Base-by-base conservation (phyloP, 92 coral and sea anemone species). In the Bergia sp. region DNA sequence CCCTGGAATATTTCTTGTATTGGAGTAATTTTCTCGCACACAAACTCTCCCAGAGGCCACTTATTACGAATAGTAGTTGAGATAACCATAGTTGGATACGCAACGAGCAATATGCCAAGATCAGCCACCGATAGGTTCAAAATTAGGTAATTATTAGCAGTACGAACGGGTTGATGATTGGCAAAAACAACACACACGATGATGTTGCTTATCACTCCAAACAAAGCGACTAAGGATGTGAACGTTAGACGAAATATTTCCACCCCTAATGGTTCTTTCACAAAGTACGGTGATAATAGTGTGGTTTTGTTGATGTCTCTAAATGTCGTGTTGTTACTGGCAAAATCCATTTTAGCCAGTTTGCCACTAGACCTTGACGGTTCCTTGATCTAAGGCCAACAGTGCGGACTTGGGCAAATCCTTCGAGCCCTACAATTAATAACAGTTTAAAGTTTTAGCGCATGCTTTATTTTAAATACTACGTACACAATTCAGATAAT, bases 61-160 rank as follows among this genome's bases (percentile, higher is more conserved):
- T 40, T 15, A 3, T 8, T 40, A 0, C 8, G 18, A 3, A 40
- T 15, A n/a, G 43, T 20, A 11, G n/a, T 42, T 0, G 1, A 5
- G 20, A 76, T 21, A 5, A 42, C 7, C 4, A 76, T 15, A 40
- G 37, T 3, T 76, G 50, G 50, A 53, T 76, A 76, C 7, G 49
- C 6, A 42, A 76, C 18, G 8, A 76, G 80, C 21, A 76, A 23
- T 11, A 76, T 76, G n/a, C 80, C 80, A 76, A 76, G 80, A 76
- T 76, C 80, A 7, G 80, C 80, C 4, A 76, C 43, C 36, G 80
- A 40, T 44, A 76, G 36, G 80, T 76, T 76, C 1, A 76, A 21
- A 76, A 76, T 76, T 21, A 76, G n/a, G 11, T 76, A 76, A 42
- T 76, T 76, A 41, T 76, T 76, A 15, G 80, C 80, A 10, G 80